Base-by-base conservation (phyloP, 2,797 vertebrate species). In the Nannoperca australis region DNA sequence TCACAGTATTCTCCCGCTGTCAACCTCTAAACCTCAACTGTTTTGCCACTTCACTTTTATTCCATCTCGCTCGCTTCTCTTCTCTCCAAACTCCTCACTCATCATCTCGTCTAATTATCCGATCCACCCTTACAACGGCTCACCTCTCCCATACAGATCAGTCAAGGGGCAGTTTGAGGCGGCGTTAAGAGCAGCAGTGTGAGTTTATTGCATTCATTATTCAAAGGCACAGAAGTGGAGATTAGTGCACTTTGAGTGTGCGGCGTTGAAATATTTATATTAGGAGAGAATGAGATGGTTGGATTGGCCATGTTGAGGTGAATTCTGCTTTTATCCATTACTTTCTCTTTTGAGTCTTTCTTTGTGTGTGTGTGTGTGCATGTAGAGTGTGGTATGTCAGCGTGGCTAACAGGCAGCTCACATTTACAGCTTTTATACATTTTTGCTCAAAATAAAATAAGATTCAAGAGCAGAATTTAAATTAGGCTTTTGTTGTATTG, bases 151-250 rank as follows among this genome's bases (percentile, higher is more conserved):
- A n/a, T 79, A 83, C 79, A 76, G 59, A 83, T 85, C 76, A 81
- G 83, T 60, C 5, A 8, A 77, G 44, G 79, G 73, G 78, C 71
- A 82, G 86, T 83, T 85, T 78, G 66, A 82, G 85, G 84, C 71
- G 45, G 74, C 44, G 40, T 70, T 74, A 77, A 83, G 81, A 83
- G 75, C 50, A 82, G 85, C 71, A 36, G 73, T 73, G 79, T 87
- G 86, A 84, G 80, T 89, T 92, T 81, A 85, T 85, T 88, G 83
- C 89, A 92, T 93, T 87, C 74, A 89, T 91, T 91, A 92, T 92
- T 92, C 82, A 91, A 45, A 82, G 84, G 73, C 69, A 66, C 74
- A 87, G 88, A 84, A 81, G 76, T 79, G 85, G 76, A 88, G 83
- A 91, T 93, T 89, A 87, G 78, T 79, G 89, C 85, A 81, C 75